Percentiles rank a stretch among this genome's conserved stretches.
Evolutionary conservation across 2,888 invertebrate species (phyloP).

Genomic region (Heliconius erato): DNA sequence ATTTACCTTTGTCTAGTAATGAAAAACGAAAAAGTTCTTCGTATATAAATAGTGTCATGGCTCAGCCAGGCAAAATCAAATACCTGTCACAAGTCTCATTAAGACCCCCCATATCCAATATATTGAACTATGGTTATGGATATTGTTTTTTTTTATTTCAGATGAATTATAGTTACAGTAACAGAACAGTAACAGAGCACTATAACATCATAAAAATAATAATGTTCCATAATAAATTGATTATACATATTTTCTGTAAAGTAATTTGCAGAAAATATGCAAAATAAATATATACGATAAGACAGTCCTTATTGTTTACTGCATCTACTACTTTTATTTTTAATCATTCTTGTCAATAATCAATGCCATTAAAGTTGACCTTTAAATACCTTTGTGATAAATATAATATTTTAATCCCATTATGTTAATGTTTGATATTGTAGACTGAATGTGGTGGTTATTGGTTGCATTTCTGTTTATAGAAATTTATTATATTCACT

Average conservation of each 20-base stretch:
- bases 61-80: too few relatives aligned
- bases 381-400: not conserved
- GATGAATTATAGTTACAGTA: not conserved
- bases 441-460: not conserved
- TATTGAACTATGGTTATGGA: too few relatives aligned
- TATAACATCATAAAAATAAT: not conserved
- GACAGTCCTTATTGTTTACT: not conserved
- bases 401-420: not conserved
- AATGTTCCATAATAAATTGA: not conserved
- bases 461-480: not conserved
- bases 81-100: too few relatives aligned
- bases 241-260: not conserved
- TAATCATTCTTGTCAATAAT: conserved; percentile 3
- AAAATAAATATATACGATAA: not conserved
- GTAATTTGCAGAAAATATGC: not conserved
- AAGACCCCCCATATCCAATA: too few relatives aligned
- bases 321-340: not conserved
- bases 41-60: not conserved
- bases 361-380: not conserved
- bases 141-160: too few relatives aligned
- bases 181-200: not conserved
- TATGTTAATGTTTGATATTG: too few relatives aligned
- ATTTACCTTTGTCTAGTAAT: not conserved
- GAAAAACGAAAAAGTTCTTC: too few relatives aligned
- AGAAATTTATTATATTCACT: not conserved